A percentile compares a stretch with the other conserved stretches of the same genome.
Conservation (phyloP, 2,888 invertebrate genomes). For the Aspidiotus rigidus region DNA sequence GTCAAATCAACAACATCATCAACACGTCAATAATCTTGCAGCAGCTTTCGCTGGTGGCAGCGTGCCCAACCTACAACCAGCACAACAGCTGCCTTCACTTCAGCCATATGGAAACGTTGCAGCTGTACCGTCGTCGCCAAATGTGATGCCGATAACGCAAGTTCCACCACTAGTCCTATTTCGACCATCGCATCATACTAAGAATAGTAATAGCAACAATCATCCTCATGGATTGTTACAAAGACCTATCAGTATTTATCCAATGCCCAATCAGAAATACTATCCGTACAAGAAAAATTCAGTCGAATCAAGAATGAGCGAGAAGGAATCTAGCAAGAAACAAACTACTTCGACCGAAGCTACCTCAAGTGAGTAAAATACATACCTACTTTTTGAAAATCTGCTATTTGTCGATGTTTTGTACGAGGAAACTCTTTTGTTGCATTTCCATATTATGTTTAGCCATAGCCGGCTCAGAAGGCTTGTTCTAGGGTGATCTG, state of each 20-base stretch:
- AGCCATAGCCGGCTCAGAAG: too few relatives aligned
- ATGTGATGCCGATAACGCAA: constrained; percentile 1
- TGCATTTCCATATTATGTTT: too few relatives aligned
- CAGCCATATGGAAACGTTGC: background rate
- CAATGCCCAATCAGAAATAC: background rate
- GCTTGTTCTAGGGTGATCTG: too few relatives aligned
- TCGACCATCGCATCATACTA: background rate
- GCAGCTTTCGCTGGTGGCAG: background rate
- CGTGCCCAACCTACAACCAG: background rate
- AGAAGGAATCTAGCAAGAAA: background rate
- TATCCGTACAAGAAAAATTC: background rate
- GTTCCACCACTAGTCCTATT: background rate
- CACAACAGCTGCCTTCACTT: background rate
- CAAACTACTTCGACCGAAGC: background rate
- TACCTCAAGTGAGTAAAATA: background rate
- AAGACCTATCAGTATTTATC: background rate
- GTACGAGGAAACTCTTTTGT: too few relatives aligned
- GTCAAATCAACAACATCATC: background rate
- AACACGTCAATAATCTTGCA: background rate
- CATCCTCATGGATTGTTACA: constrained; percentile 2
- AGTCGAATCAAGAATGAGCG: background rate
- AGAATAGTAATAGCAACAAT: background rate
- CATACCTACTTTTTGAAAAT: too few relatives aligned
- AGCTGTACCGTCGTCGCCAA: background rate
- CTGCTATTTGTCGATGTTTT: too few relatives aligned